phyloP scores from a whole-genome alignment of 2,888 invertebrate genomes.

The Habroteleia sp. region DNA sequence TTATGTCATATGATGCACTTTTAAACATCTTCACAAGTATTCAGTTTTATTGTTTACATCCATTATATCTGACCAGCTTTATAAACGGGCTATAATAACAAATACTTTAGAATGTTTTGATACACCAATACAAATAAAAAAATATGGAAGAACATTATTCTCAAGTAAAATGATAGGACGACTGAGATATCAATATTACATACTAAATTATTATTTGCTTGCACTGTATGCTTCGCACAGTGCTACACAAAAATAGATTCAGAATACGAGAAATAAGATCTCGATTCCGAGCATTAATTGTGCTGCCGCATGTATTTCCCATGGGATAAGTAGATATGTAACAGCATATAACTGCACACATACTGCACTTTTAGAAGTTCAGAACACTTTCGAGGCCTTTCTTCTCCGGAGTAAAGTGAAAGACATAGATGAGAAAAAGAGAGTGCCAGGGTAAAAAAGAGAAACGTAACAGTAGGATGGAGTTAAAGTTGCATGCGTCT shows the following conservation, averaged over 20 bases:
- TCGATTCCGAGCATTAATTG: slow-evolving; percentile 79
- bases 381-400: slow-evolving; percentile 61
- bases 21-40: too few relatives aligned
- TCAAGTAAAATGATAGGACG: neutral
- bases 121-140: too few relatives aligned
- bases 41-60: too few relatives aligned
- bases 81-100: too few relatives aligned
- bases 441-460: slow-evolving; percentile 38
- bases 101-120: too few relatives aligned
- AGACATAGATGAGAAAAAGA: slow-evolving; percentile 49
- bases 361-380: slow-evolving; percentile 70
- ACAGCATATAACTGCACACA: slow-evolving; percentile 60
- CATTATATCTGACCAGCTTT: too few relatives aligned
- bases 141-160: too few relatives aligned
- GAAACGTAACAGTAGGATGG: slow-evolving; percentile 35
- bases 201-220: slow-evolving; percentile 78
- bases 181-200: slow-evolving; percentile 69
- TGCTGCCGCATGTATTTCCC: slow-evolving; percentile 75
- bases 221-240: slow-evolving; percentile 48
- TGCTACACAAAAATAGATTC: slow-evolving; percentile 38
- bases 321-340: slow-evolving; percentile 70
- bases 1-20: too few relatives aligned
- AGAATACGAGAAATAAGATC: slow-evolving; percentile 76
- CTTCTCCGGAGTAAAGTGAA: slow-evolving; percentile 54
- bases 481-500: slow-evolving; percentile 70